Conservation (phyloP, 2,113 vertebrate genomes). For the Takifugu bimaculatus region DNA sequence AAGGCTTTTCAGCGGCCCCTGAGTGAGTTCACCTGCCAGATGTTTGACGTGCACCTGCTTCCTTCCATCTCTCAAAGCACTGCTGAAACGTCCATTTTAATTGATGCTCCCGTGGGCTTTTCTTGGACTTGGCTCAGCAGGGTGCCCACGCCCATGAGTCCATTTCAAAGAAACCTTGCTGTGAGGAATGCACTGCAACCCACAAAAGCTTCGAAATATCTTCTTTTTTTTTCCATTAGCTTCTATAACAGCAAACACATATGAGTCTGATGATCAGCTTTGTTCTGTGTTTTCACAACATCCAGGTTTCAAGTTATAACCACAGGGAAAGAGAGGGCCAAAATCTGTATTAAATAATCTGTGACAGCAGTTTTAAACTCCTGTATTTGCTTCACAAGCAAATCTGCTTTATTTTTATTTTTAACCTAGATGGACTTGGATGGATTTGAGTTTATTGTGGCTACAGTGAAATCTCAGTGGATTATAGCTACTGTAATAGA, state of each 20-base stretch:
- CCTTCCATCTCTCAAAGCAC: constrained; percentile 29
- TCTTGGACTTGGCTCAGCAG: constrained; percentile 47
- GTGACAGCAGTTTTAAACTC: no score
- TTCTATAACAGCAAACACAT: constrained; percentile 4
- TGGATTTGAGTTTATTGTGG: no score
- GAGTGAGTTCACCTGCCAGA: constrained; percentile 61
- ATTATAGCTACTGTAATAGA: no score
- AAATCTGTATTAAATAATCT: no score
- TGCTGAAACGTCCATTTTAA: constrained; percentile 65
- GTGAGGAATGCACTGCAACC: constrained; percentile 33
- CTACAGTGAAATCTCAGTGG: no score
- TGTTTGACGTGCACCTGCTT: constrained; percentile 63
- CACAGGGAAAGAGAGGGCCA: no score
- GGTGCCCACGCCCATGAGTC: constrained; percentile 33
- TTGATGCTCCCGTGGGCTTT: constrained; percentile 55
- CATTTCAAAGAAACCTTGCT: constrained; percentile 41
- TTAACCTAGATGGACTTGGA: no score
- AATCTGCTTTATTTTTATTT: no score
- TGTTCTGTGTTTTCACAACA: constrained; percentile 8
- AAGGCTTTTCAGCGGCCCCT: constrained; percentile 43
- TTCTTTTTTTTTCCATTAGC: constrained; percentile 41
- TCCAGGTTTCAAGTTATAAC: not conserved
- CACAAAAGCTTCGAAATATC: constrained; percentile 36
- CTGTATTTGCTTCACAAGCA: no score
- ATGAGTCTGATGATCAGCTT: not conserved